Base-by-base conservation (phyloP, 2,113 vertebrate genomes). In the Upupa epops region DNA sequence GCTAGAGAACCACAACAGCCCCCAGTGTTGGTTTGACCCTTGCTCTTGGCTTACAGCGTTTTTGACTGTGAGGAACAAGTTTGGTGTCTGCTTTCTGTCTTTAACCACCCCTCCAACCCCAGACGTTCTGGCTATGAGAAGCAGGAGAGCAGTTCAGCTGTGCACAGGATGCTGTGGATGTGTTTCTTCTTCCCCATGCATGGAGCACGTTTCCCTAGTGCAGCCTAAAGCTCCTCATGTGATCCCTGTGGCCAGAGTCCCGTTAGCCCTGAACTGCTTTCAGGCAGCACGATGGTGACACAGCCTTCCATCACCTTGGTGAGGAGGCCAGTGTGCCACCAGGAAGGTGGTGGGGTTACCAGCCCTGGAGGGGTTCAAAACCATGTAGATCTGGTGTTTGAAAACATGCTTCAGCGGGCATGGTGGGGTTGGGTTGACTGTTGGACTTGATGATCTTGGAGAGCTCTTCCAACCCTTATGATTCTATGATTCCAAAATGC, bases 181-280 rank as follows among this genome's bases (percentile, higher is more conserved):
- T 25, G 4, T 59, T 56, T 70, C 31, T 48, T 22, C 36, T 24
- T 64, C 29, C 22, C 68, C 24, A 8, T 20, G n/a, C 3, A 0
- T 6, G 20, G 14, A 58, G 25, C 7, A 1, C 21, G 3, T 29
- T 26, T 13, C 70, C 46, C 31, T 20, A 32, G 29, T 88, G 46
- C 61, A 74, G 48, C 25, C 22, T 17, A 19, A 7, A 0, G 2
- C 32, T 74, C 48, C 52, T 48, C 2, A 1, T 7, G 16, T 0
- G 0, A 28, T 4, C 34, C 36, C 45, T 14, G 1, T 0, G 1
- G 49, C 20, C 2, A 0, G n/a, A 72, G 25, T 75, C 46, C 32
- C 37, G 60, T 31, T 8, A 65, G 55, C 37, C 40, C 7, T 5
- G 8, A 46, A 65, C 84, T 34, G n/a, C 71, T 37, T n/a, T 18